Evolutionary conservation across 2,113 vertebrate species (phyloP), one percentile per base, ranked within the genome.

Genomic region (Penelope pileata): DNA sequence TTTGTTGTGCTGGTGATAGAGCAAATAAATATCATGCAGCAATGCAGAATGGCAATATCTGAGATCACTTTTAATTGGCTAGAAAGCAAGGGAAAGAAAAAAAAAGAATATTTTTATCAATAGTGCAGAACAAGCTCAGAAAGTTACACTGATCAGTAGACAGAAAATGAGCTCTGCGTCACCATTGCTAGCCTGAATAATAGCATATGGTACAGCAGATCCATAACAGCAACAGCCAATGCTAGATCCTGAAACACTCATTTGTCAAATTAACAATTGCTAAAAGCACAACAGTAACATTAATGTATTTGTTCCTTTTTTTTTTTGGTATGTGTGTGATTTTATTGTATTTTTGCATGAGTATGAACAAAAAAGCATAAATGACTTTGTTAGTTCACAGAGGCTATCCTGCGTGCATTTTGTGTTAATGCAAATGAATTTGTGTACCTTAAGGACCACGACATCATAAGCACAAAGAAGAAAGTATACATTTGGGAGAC

Each of bases 221-320:
- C 77, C 59, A 27, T 45, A 86, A 74, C 56, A 91, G 68, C 69
- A 88, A 95, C 90, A 93, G 84, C 59, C 90, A 95, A 63, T 92
- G 58, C 24, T 27, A 82, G 72, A 69, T 75, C 21, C 69, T 84
- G 89, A 91, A 91, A 70, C 27, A 34, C 34, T 92, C 89, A 36
- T 86, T 95, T 88, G 51, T 93, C 86, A 92, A 96, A 96, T 94
- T 93, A 96, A 93, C 72, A 81, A 79, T 87, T 78, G n/a, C 48
- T 91, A 90, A 91, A 95, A 93, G 47, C 62, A 84, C 69, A 95
- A 83, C 50, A 70, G n/a, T 58, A 88, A 62, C 47, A 53, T 51
- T 43, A 77, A 51, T 47, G 8, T n/a, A 72, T 78, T 83, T 86
- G 7, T 67, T 91, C 67, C 21, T 59, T 84, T 67, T 16, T 84